Evolutionary conservation across 1,140 invertebrate genomes (phyloP).

Genomic region (Pogonomyrmex californicus): DNA sequence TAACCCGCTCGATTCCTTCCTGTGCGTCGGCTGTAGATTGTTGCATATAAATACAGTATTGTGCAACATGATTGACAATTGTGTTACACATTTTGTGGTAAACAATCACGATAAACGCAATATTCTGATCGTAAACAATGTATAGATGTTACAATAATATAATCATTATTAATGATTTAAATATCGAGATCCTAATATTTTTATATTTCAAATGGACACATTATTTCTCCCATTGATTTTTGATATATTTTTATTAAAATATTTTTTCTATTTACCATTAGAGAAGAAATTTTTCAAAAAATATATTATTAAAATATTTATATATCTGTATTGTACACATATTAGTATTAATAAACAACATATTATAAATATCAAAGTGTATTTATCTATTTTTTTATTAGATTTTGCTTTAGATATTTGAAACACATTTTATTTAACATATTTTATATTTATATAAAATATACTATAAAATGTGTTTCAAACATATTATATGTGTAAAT

Average conservation of each 20-base stretch:
- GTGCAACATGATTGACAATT: background rate
- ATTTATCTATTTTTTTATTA: slow-evolving; percentile 15
- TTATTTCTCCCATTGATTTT: background rate
- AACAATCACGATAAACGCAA: background rate
- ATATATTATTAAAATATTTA: background rate
- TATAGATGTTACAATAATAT: background rate
- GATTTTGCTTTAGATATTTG: background rate
- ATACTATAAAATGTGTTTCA: background rate
- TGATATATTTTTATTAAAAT: background rate
- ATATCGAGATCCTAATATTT: background rate
- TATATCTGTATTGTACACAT: background rate
- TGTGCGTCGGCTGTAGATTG: background rate
- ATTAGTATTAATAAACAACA: background rate
- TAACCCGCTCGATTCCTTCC: slow-evolving; percentile 48
- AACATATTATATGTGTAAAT: too few relatives aligned
- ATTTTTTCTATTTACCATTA: background rate
- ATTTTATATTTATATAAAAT: background rate
- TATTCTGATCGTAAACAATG: background rate
- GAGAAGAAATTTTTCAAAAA: background rate
- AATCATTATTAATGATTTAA: background rate
- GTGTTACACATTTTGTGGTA: too few relatives aligned
- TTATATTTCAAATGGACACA: background rate
- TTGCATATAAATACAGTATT: slow-evolving; percentile 1
- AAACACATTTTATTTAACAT: background rate
- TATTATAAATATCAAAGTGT: background rate